Evolutionary conservation across 1,140 invertebrate species (phyloP), one percentile per base, ranked within the genome.

Genomic region (Linepithema humile): DNA sequence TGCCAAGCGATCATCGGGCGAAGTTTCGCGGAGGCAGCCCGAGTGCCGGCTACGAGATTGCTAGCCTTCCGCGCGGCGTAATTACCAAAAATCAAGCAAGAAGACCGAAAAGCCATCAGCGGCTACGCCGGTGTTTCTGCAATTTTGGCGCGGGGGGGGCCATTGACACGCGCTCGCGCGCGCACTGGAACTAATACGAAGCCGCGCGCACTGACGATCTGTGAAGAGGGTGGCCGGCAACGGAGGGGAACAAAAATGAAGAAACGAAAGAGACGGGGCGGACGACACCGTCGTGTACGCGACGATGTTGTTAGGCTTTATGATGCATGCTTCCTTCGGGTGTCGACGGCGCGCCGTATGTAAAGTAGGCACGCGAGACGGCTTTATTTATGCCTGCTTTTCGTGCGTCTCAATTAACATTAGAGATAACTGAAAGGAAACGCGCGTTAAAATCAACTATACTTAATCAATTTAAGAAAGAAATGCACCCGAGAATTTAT

Each of bases 41-140:
- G 29, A 60, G 64, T 69, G 29, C 82, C 64, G 43, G 70, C 84
- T 89, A 75, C 82, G 82, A 91, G 89, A 91, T 91, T 91, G 88
- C 90, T 83, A 85, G 86, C 78, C 85, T 84, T 87, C 85, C 77
- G 77, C 77, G 86, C 86, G 65, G 77, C 89, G 88, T 91, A 91
- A 91, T 91, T 90, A 90, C 90, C 90, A 90, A 91, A 89, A 91
- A 91, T 91, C 80, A 86, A 91, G 88, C 90, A 91, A 91, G 87
- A 91, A 45, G 83, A 91, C 69, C 83, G 86, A 88, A 90, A 91
- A 89, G 90, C 90, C 89, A 91, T 91, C 90, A 90, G 83, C 82
- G 78, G 77, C 87, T 20, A 87, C 83, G 89, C 84, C 86, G 77
- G 60, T 86, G 86, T 90, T 90, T 91, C 85, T 90, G 88, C 82